Conservation (phyloP, 2,797 vertebrate species). For the Avahi laniger region DNA sequence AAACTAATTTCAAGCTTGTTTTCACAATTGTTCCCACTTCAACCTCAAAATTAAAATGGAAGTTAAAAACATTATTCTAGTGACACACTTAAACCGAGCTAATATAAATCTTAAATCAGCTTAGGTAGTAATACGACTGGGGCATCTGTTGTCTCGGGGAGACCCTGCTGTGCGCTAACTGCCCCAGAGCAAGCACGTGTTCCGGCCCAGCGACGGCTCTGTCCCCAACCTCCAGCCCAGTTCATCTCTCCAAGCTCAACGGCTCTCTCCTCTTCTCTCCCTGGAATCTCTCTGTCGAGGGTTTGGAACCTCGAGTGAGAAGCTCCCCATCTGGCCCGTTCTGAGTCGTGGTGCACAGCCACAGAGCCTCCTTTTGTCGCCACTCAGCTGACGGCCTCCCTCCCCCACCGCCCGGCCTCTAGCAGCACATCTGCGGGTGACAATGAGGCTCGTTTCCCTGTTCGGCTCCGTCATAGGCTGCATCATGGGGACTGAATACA, state of each 20-base stretch:
- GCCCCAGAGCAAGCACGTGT: background rate
- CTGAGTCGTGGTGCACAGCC: background rate
- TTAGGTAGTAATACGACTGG: background rate
- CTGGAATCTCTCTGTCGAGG: background rate
- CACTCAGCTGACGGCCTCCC: background rate
- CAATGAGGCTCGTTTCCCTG: conserved; percentile 51
- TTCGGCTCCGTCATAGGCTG: background rate
- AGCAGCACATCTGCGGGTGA: conserved; percentile 61
- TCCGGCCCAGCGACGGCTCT: background rate
- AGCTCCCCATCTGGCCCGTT: background rate
- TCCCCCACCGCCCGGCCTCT: background rate
- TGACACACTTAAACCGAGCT: background rate
- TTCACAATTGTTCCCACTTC: conserved; percentile 20
- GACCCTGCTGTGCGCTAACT: background rate
- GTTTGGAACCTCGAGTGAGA: background rate
- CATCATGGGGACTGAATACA: conserved; percentile 23
- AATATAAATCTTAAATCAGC: conserved; percentile 24
- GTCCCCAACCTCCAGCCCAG: background rate
- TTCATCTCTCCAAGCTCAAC: background rate
- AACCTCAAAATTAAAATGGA: conserved; percentile 47
- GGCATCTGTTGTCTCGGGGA: background rate
- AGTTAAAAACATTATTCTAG: background rate
- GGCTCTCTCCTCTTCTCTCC: background rate
- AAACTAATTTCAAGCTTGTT: conserved; percentile 36
- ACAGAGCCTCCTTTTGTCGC: background rate